These are phyloP conservation scores for Butorides virescens DNA, from an alignment of 2,113 vertebrate genomes.

Conservation along the genomic window DNA sequence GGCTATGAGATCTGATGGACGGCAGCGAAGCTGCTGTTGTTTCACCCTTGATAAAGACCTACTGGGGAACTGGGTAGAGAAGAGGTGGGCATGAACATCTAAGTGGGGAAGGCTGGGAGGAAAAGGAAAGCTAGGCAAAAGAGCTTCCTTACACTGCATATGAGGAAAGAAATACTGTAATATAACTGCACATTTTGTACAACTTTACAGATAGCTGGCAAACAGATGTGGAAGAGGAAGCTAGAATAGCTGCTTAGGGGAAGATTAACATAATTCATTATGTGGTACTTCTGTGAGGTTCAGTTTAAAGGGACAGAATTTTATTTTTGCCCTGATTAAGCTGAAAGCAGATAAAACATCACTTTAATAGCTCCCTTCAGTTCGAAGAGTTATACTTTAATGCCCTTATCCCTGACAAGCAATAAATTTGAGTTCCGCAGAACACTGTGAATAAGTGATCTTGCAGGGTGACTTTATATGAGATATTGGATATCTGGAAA, in stretches of 20 bases:
- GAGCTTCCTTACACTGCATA: not conserved
- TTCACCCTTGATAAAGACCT: not conserved
- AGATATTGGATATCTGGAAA: not conserved
- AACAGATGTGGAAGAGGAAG: slow-evolving; percentile 26
- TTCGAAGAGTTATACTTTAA: slow-evolving; percentile 23
- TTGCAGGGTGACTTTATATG: not conserved
- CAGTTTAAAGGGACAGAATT: slow-evolving; percentile 37
- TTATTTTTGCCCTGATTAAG: slow-evolving; percentile 35
- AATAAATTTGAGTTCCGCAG: slow-evolving; percentile 14
- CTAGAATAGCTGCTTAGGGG: slow-evolving; percentile 38
- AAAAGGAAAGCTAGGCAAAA: not conserved
- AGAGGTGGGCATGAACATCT: not conserved
- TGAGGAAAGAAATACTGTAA: not conserved
- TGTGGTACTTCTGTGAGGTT: not conserved
- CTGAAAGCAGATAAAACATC: slow-evolving; percentile 45
- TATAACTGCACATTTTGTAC: not conserved
- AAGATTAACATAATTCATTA: slow-evolving; percentile 60
- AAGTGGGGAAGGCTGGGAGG: not conserved
- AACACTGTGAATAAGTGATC: not conserved
- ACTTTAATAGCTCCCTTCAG: slow-evolving; percentile 37
- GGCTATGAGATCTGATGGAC: not conserved
- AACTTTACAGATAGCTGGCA: not conserved
- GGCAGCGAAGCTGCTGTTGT: not conserved
- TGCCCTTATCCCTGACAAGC: slow-evolving; percentile 7
- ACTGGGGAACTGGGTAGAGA: not conserved